phyloP scores from a whole-genome alignment of 2,113 vertebrate genomes.

The Dasypus novemcinctus region DNA sequence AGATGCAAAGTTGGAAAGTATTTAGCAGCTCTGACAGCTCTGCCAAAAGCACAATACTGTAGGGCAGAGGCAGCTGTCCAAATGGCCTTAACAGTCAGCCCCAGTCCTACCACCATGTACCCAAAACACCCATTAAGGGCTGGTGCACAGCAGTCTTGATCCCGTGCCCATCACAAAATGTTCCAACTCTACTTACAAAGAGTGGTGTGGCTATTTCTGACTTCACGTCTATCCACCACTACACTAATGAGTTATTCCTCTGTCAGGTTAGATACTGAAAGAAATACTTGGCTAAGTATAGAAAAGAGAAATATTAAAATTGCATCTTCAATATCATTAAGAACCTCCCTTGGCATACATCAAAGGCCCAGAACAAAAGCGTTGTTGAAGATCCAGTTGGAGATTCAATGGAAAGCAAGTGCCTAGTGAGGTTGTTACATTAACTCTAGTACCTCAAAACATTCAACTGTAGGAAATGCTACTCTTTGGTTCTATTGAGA shows the following conservation, averaged over 20 bases:
- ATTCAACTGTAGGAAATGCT: not conserved
- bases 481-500: not conserved
- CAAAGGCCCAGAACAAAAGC: slow-evolving; percentile 1
- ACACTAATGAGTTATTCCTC: slow-evolving; percentile 40
- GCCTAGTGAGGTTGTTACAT: not conserved
- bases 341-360: not conserved
- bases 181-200: slow-evolving; percentile 53
- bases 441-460: not conserved
- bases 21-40: slow-evolving; percentile 56
- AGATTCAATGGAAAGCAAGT: not conserved
- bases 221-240: not conserved
- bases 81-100: slow-evolving; percentile 43
- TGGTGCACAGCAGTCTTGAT: slow-evolving; percentile 29
- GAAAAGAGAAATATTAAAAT: slow-evolving; percentile 35
- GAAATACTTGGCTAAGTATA: not conserved
- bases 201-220: slow-evolving; percentile 38
- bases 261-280: not conserved
- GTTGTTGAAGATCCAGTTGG: not conserved
- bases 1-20: slow-evolving; percentile 73
- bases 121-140: slow-evolving; percentile 53
- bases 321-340: not conserved
- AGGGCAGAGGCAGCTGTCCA: slow-evolving; percentile 69
- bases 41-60: slow-evolving; percentile 63
- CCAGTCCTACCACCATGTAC: slow-evolving; percentile 14
- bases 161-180: not conserved